Evolutionary conservation across 2,113 vertebrate genomes (phyloP), one percentile per base, ranked within the genome.

Genomic region (Ceyx cyanopectus): DNA sequence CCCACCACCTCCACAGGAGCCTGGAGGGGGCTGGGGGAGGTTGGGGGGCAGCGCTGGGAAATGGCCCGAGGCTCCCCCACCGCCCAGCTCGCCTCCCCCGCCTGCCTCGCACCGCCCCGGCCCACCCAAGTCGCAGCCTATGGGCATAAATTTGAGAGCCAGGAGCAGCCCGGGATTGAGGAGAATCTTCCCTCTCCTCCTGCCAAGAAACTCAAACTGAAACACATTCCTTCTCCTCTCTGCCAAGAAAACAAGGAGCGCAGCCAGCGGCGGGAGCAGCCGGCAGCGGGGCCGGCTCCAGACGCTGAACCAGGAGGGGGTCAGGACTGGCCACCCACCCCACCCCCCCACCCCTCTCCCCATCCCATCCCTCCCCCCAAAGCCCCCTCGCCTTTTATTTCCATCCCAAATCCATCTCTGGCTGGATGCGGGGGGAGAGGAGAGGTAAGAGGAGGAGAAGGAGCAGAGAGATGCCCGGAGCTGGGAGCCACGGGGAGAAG

Each of bases 131-230:
- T 97, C 69, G 96, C 94, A 93, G 96, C 96, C 96, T 79, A 95
- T 95, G 96, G 96, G 95, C 95, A 97, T 96, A 96, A 94, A 97
- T 97, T 92, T 92, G 95, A 94, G 95, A 94, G 93, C 94, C 77
- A 85, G 92, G 95, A 83, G 84, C 94, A 96, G 95, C 57, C 57
- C 94, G 75, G 94, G 96, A 93, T 85, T 51, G 93, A 89, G 92
- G 95, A 91, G 92, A 96, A 91, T 92, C 89, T 95, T 96, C 92
- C 92, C 85, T 93, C 92, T 92, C 53, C 90, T 69, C 94, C 94
- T 96, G 96, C 96, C 96, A 97, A 97, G 93, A 96, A 96, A 96
- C 96, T 97, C 96, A 95, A 97, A 97, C 96, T 66, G 96, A 97
- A 96, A 94, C 96, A 84, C 96, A 97, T 97, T 97, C 95, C 94